A percentile compares a stretch with the other conserved stretches of the same genome.
phyloP scores from a whole-genome alignment of 2,888 invertebrate genomes.

The Sphaerophoria taeniata region DNA sequence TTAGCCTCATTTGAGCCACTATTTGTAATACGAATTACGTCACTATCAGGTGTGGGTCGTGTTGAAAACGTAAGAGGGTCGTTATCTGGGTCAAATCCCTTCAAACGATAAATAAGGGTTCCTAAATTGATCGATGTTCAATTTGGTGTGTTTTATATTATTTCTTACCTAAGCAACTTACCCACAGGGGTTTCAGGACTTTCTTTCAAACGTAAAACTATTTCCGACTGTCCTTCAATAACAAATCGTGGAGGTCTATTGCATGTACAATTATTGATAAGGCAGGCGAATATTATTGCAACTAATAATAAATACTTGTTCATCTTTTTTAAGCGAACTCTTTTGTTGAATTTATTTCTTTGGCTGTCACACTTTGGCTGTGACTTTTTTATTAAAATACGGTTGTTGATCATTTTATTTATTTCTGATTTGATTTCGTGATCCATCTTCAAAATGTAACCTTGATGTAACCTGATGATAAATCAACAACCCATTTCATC shows the following conservation, averaged over 20 bases:
- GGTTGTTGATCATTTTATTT: slow-evolving; percentile 50
- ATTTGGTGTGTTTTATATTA: neutral
- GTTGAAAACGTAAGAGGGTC: slow-evolving; percentile 93
- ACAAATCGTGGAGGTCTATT: slow-evolving; percentile 95
- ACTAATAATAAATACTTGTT: slow-evolving; percentile 4
- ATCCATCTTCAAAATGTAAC: slow-evolving; percentile 18
- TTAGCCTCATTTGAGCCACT: slow-evolving; percentile 92
- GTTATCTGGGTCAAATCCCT: slow-evolving; percentile 93
- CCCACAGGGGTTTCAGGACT: slow-evolving; percentile 93
- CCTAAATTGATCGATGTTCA: slow-evolving; percentile 83
- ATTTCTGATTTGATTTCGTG: slow-evolving; percentile 3
- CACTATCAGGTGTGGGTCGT: slow-evolving; percentile 90
- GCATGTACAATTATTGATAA: slow-evolving; percentile 54
- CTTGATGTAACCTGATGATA: slow-evolving; percentile 45
- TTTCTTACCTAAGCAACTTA: slow-evolving; percentile 83
- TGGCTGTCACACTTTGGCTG: slow-evolving; percentile 36
- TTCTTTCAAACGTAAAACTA: slow-evolving; percentile 94
- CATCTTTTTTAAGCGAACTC: slow-evolving; percentile 62
- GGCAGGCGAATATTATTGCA: slow-evolving; percentile 20
- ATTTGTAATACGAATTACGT: slow-evolving; percentile 93
- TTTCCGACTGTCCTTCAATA: slow-evolving; percentile 94
- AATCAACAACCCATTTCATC: slow-evolving; percentile 38
- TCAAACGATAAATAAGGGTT: slow-evolving; percentile 91
- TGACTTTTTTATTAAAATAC: neutral
- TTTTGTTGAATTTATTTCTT: slow-evolving; percentile 63